These are phyloP conservation scores for Coelopa frigida DNA, from an alignment of 1,140 invertebrate genomes.

Conservation along the genomic window DNA sequence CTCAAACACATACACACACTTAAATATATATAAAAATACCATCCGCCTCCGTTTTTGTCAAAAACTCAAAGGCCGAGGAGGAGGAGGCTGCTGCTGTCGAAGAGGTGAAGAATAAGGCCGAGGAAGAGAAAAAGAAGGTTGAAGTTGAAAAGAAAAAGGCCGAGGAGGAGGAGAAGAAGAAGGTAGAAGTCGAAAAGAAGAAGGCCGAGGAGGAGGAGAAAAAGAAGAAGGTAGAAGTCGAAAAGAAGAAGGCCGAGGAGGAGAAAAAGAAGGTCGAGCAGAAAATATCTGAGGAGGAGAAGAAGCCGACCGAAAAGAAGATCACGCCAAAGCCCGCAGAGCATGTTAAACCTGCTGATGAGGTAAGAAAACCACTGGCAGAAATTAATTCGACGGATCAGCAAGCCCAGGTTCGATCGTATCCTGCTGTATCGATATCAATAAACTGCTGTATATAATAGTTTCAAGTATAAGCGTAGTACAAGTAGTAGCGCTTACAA, in stretches of 20 bases:
- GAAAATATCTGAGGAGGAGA: slow-evolving; percentile 11
- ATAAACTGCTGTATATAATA: no score
- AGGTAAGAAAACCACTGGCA: slow-evolving; percentile 1
- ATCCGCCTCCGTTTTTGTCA: neutral
- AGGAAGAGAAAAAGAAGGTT: slow-evolving; percentile 3
- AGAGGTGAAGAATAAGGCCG: slow-evolving; percentile 6
- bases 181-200: slow-evolving; percentile 13
- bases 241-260: slow-evolving; percentile 4
- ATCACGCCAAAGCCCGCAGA: no score
- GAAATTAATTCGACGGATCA: no score
- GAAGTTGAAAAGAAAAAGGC: slow-evolving; percentile 8
- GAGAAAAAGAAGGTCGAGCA: slow-evolving; percentile 7
- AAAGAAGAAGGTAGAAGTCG: slow-evolving; percentile 1
- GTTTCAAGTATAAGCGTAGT: no score
- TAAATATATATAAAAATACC: no score
- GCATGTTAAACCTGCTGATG: slow-evolving; percentile 9
- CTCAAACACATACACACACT: no score
- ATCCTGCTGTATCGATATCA: no score
- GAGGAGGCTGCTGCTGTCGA: slow-evolving; percentile 6
- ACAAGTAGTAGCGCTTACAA: no score
- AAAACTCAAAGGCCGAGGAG: neutral
- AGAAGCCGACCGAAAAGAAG: slow-evolving; percentile 15
- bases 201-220: slow-evolving; percentile 6
- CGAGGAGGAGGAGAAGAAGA: slow-evolving; percentile 7
- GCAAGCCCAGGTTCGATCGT: no score